Conservation (phyloP, 35 echinoderm and acorn worm species). For the Anneissia japonica region DNA sequence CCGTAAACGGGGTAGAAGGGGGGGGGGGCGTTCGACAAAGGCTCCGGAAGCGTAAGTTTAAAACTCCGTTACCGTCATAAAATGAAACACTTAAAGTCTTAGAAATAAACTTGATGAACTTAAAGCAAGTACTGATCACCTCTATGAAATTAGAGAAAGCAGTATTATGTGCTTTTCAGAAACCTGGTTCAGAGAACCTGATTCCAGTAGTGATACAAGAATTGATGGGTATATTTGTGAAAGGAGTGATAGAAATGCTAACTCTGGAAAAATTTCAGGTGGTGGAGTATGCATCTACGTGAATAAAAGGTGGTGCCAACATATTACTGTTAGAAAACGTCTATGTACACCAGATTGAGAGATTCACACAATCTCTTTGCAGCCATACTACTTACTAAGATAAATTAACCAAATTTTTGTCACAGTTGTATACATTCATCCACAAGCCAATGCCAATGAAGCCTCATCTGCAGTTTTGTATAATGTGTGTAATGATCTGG, state of each 20-base stretch:
- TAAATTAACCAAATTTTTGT: conserved; percentile 34
- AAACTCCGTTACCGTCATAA: conserved; percentile 10
- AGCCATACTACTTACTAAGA: conserved; percentile 15
- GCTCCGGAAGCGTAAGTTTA: not conserved
- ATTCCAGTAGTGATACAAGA: not conserved
- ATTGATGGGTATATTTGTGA: conserved; percentile 12
- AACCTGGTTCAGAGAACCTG: conserved; percentile 30
- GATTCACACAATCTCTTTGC: not conserved
- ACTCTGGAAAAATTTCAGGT: conserved; percentile 13
- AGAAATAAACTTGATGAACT: conserved; percentile 26
- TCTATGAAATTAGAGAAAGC: conserved; percentile 26
- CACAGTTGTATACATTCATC: conserved; percentile 27
- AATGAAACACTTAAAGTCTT: not conserved
- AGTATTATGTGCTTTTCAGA: conserved; percentile 32
- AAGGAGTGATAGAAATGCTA: not conserved
- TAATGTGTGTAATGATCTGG: not conserved
- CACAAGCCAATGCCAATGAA: not conserved
- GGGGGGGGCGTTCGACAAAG: no score
- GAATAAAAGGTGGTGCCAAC: conserved; percentile 29
- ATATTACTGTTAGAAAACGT: not conserved
- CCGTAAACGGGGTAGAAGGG: no score
- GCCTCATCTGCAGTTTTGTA: not conserved
- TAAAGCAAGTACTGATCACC: conserved; percentile 8
- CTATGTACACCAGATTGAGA: not conserved
- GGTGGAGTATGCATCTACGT: conserved; percentile 33